A percentile compares a stretch with the other conserved stretches of the same genome.
phyloP scores from a whole-genome alignment of 2,797 vertebrate genomes.

The Spea hammondii region DNA sequence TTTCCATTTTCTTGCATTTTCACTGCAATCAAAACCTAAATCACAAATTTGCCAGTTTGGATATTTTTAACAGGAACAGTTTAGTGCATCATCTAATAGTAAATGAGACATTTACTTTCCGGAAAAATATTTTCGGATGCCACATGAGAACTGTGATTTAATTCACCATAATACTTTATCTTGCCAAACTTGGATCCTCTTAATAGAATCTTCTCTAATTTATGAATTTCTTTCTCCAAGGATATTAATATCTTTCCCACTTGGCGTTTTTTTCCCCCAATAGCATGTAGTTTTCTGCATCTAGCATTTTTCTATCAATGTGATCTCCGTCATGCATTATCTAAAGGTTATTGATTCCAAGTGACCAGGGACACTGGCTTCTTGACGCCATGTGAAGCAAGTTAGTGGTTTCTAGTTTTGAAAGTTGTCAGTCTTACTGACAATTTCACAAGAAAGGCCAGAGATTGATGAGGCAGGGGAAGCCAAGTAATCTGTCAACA shows the following conservation, averaged over 20 bases:
- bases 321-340: conserved; percentile 8
- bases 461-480: conserved; percentile 42
- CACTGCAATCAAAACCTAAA: too few relatives aligned
- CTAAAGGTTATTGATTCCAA: conserved; percentile 20
- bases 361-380: conserved; percentile 30
- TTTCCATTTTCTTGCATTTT: too few relatives aligned
- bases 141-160: too few relatives aligned
- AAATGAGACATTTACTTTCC: too few relatives aligned
- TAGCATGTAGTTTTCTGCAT: neutral
- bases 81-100: too few relatives aligned
- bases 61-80: too few relatives aligned
- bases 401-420: conserved; percentile 39
- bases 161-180: too few relatives aligned
- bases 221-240: neutral
- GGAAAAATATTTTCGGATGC: too few relatives aligned
- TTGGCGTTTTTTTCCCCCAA: neutral
- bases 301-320: conserved; percentile 2
- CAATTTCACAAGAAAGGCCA: conserved; percentile 40
- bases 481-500: conserved; percentile 36
- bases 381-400: conserved; percentile 12
- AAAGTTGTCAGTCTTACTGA: conserved; percentile 47
- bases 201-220: neutral
- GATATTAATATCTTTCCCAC: neutral
- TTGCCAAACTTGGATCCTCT: too few relatives aligned
- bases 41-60: too few relatives aligned